Base-by-base conservation (phyloP, 2,113 vertebrate species). In the Apodemus sylvaticus region DNA sequence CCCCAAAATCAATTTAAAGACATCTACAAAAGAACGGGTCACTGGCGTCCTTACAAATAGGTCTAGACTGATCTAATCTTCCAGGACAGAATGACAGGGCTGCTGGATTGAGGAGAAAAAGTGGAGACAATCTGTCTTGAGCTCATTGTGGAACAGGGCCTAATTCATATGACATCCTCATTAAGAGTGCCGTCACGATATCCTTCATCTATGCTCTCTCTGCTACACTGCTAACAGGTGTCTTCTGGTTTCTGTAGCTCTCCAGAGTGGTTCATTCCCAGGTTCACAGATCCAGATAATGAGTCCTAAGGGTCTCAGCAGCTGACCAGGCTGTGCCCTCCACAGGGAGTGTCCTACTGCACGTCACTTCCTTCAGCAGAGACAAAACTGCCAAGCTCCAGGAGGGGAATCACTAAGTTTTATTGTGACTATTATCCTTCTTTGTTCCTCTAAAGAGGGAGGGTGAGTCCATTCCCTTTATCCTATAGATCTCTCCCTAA, bases 31-130 rank as follows among this genome's bases (percentile, higher is more conserved):
- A 97, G 89, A 95, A 85, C 6, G 60, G 94, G 76, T 96, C 90
- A 90, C 88, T 77, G 76, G 53, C 66, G 60, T 95, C 92, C 70
- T 97, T 96, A 87, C 34, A 87, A 92, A 94, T 48, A 13, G 53
- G 60, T 97, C 90, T 83, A 81, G 91, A 96, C 91, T 94, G 87
- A 97, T 94, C 70, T 85, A 95, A 95, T 94, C 87, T 71, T 66
- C 79, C 86, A 4, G 66, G 90, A 93, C 90, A 98, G 88, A 90
- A 91, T 78, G 83, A 77, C 92, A 81, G 71, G 42, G 31, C 62
- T n/a, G 11, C 76, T 94, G 42, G 90, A 64, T 85, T 79, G 81
- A 90, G 22, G 70, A 92, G 93, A 94, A 94, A 93, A 81, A 90
- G 91, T 85, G 77, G 86, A 64, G 60, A 66, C 77, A 82, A 90